Percentiles rank a stretch among this genome's conserved stretches.
These are phyloP conservation scores for Pseudonaja textilis DNA, from an alignment of 2,113 vertebrate species.

Conservation along the genomic window DNA sequence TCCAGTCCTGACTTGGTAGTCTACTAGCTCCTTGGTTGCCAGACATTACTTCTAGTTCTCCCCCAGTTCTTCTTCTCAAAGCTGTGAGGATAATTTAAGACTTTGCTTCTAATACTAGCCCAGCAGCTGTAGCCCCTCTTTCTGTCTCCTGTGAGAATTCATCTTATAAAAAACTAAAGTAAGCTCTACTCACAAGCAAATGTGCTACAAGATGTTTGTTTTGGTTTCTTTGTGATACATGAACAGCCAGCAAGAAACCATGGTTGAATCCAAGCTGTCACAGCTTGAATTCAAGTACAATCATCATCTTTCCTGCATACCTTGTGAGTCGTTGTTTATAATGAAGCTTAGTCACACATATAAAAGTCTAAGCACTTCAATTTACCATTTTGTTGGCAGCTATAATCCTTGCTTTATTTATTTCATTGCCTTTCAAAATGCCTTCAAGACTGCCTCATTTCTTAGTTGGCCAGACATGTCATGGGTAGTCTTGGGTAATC, in stretches of 20 bases:
- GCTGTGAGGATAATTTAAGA: not conserved
- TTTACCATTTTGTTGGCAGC: not conserved
- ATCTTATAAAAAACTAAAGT: not conserved
- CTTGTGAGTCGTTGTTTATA: accelerated
- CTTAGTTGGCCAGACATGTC: not conserved
- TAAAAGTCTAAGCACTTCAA: not conserved
- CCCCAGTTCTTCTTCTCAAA: not conserved
- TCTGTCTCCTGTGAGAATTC: not conserved
- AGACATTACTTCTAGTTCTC: not conserved
- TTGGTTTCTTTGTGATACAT: not conserved
- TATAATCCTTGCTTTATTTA: not conserved
- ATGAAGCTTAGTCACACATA: accelerated
- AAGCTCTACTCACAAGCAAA: not conserved
- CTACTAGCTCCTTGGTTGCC: not conserved
- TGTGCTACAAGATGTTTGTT: not conserved
- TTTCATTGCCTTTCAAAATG: conserved; percentile 14
- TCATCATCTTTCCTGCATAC: accelerated
- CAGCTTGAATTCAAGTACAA: not conserved
- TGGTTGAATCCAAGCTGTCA: not conserved
- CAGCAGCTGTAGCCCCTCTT: not conserved
- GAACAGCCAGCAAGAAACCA: not conserved
- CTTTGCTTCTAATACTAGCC: not conserved
- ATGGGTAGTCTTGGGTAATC: not conserved
- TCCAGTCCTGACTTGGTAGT: not conserved
- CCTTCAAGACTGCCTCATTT: not conserved